phyloP scores from a whole-genome alignment of 2,888 invertebrate species.

The Teinopalpus imperialis region DNA sequence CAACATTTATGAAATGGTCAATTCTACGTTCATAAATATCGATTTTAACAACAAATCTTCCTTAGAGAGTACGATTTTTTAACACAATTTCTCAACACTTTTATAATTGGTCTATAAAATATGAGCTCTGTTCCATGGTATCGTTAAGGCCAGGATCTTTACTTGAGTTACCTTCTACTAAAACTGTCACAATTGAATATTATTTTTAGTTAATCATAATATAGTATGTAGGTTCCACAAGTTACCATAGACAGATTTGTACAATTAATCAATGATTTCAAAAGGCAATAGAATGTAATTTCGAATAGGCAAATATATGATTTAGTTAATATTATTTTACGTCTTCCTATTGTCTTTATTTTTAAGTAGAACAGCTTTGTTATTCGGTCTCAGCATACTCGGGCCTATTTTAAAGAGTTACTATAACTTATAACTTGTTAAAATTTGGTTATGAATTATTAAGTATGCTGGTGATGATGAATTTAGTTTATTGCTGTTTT shows the following conservation, averaged over 20 bases:
- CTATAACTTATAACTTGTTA: not conserved
- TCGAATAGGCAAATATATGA: slow-evolving; percentile 20
- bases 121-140: too few species aligned
- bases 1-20: too few species aligned
- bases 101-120: too few species aligned
- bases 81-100: too few species aligned
- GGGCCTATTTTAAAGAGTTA: not conserved
- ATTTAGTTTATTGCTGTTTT: slow-evolving; percentile 35
- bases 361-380: slow-evolving; percentile 55
- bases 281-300: slow-evolving; percentile 34
- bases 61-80: too few species aligned
- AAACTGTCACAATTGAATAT: slow-evolving; percentile 41
- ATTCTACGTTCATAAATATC: too few species aligned
- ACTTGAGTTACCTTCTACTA: too few species aligned
- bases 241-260: slow-evolving; percentile 68
- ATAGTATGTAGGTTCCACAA: slow-evolving; percentile 57
- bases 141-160: not conserved
- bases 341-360: slow-evolving; percentile 49
- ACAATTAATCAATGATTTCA: slow-evolving; percentile 53
- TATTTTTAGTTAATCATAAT: slow-evolving; percentile 38
- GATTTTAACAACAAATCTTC: too few species aligned
- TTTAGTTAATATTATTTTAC: slow-evolving; percentile 36
- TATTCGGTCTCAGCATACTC: not conserved
- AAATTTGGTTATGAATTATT: slow-evolving; percentile 1
- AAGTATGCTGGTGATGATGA: not conserved